Percentiles rank a stretch among this genome's conserved stretches.
phyloP scores from a whole-genome alignment of 2,888 invertebrate species.

The Tipula vernalis region DNA sequence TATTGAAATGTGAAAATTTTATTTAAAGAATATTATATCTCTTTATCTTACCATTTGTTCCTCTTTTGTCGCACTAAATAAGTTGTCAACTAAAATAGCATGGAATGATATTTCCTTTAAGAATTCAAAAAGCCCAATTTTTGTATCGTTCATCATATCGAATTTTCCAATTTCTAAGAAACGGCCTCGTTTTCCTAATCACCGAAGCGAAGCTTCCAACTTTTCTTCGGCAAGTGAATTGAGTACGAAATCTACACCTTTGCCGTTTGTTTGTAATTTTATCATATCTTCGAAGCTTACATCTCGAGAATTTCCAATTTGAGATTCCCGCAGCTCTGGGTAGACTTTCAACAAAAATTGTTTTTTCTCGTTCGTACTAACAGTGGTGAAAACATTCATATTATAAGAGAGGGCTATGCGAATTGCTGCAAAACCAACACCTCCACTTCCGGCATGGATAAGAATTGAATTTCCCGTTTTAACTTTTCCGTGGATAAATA shows the following conservation, averaged over 20 bases:
- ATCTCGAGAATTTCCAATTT: conserved; percentile 82
- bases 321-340: conserved; percentile 26
- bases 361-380: too few relatives aligned
- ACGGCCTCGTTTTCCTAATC: too few relatives aligned
- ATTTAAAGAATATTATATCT: too few relatives aligned
- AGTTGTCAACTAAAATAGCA: too few relatives aligned
- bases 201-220: too few relatives aligned
- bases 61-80: too few relatives aligned
- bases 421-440: conserved; percentile 70
- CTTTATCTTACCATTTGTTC: too few relatives aligned
- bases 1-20: conserved; percentile 18
- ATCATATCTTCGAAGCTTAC: conserved; percentile 79
- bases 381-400: conserved; percentile 38
- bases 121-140: conserved; percentile 28
- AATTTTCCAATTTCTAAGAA: too few relatives aligned
- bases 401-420: conserved; percentile 49
- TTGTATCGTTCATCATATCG: conserved; percentile 38
- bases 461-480: too few relatives aligned
- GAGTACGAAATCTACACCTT: conserved; percentile 64
- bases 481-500: too few relatives aligned
- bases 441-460: conserved; percentile 45
- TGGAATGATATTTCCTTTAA: too few relatives aligned
- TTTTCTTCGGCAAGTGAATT: too few relatives aligned
- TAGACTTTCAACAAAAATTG: conserved; percentile 43
- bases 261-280: conserved; percentile 62